Conservation (phyloP, 2,888 invertebrate species). For the Tupiocoris notatus region DNA sequence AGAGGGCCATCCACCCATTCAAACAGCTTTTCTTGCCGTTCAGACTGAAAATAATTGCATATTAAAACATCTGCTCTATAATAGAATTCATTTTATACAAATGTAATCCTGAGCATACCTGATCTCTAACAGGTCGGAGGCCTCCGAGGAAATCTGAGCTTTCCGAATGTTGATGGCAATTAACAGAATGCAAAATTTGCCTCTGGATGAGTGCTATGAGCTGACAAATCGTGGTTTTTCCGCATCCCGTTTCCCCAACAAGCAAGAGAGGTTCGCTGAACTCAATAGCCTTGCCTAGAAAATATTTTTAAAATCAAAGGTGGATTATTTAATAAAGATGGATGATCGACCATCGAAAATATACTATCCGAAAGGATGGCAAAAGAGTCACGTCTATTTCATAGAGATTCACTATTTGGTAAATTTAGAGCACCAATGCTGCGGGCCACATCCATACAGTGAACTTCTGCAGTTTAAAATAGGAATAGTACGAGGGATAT, state of each 20-base stretch:
- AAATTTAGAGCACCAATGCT: no score
- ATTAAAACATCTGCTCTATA: no score
- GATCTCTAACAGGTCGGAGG: slow-evolving; percentile 79
- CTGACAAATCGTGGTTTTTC: slow-evolving; percentile 95
- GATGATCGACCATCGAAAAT: no score
- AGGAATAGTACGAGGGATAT: no score
- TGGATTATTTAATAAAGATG: no score
- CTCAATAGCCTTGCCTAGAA: slow-evolving; percentile 73
- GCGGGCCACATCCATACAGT: no score
- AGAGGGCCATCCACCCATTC: slow-evolving; percentile 98
- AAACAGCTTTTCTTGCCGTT: slow-evolving; percentile 62
- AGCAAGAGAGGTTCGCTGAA: slow-evolving; percentile 93
- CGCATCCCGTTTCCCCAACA: slow-evolving; percentile 97
- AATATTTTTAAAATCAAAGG: background rate
- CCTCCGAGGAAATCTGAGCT: slow-evolving; percentile 97
- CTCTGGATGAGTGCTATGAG: slow-evolving; percentile 70
- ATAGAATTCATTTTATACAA: slow-evolving; percentile 1
- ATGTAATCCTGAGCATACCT: slow-evolving; percentile 53
- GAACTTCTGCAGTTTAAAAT: no score
- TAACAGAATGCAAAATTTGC: slow-evolving; percentile 74
- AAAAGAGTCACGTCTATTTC: no score
- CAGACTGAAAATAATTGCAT: slow-evolving; percentile 15
- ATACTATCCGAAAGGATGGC: no score
- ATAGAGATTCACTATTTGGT: no score
- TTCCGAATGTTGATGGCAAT: slow-evolving; percentile 99